A percentile compares a stretch with the other conserved stretches of the same genome.
Evolutionary conservation across 2,888 invertebrate genomes (phyloP).

Genomic region (Heliconius sara): DNA sequence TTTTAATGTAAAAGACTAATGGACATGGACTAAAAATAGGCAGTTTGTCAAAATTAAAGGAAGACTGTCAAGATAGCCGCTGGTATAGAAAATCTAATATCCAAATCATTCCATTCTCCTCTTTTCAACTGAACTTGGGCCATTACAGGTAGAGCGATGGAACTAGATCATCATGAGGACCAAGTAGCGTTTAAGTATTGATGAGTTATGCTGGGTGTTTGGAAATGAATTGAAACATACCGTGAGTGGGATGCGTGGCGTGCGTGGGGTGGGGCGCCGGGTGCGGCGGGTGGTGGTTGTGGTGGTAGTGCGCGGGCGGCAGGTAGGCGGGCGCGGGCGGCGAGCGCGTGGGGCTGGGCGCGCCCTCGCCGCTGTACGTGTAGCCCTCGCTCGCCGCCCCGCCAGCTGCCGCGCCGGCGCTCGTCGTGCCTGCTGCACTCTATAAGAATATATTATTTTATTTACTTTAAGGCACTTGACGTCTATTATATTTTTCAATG

Average conservation of each 20-base stretch:
- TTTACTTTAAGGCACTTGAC: neutral
- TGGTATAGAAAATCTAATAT: neutral
- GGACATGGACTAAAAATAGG: neutral
- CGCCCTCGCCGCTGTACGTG: constrained; percentile 76
- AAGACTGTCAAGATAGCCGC: neutral
- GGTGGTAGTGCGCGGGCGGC: constrained; percentile 78
- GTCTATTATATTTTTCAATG: neutral
- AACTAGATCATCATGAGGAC: neutral
- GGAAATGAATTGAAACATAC: constrained; percentile 34
- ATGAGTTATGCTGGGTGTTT: too few species aligned
- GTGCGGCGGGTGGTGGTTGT: constrained; percentile 63
- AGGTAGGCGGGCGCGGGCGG: constrained; percentile 86
- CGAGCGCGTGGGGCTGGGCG: constrained; percentile 91
- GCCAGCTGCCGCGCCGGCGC: constrained; percentile 65
- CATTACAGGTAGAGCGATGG: neutral
- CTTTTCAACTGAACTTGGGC: neutral
- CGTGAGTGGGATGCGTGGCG: constrained; percentile 59
- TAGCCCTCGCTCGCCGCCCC: constrained; percentile 76
- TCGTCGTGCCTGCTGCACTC: constrained; percentile 50
- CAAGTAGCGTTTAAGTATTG: neutral
- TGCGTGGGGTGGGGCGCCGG: constrained; percentile 67
- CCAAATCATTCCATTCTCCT: neutral
- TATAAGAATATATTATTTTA: constrained; percentile 42
- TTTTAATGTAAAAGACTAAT: neutral
- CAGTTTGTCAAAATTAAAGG: neutral